Percentiles rank a stretch among this genome's conserved stretches.
These are phyloP conservation scores for Denticeps clupeoides DNA, from an alignment of 2,797 vertebrate genomes.

Conservation along the genomic window DNA sequence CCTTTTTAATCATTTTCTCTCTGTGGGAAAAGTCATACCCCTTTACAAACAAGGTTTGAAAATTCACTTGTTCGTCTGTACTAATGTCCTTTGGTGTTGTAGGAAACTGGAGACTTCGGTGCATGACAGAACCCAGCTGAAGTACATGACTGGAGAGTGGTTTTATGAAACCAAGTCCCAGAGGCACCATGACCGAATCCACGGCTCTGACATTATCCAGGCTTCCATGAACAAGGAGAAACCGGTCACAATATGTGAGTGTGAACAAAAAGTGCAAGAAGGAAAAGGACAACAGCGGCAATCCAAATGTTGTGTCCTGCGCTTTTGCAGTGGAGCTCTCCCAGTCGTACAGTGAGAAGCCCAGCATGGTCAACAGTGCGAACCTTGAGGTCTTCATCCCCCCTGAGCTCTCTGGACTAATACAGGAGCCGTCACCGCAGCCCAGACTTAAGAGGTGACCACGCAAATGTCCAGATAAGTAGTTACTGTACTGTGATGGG, in stretches of 20 bases:
- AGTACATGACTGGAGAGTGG: conserved; percentile 89
- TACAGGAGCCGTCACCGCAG: conserved; percentile 46
- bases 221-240: conserved; percentile 73
- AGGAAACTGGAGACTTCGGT: conserved; percentile 71
- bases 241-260: conserved; percentile 62
- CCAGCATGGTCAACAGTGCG: conserved; percentile 66
- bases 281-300: not conserved
- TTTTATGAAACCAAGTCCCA: conserved; percentile 87
- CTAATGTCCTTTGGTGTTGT: conserved; percentile 9
- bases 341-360: conserved; percentile 50
- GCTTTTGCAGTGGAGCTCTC: conserved; percentile 64
- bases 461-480: not conserved
- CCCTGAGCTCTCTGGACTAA: conserved; percentile 52
- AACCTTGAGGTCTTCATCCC: conserved; percentile 62
- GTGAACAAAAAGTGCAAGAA: not conserved
- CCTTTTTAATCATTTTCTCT: not conserved
- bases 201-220: conserved; percentile 79
- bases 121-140: conserved; percentile 62
- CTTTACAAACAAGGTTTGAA: no score
- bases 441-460: conserved; percentile 37
- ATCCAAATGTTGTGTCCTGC: not conserved
- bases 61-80: not conserved
- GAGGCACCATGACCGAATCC: conserved; percentile 77
- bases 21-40: not conserved
- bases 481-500: no score